Percentiles rank a stretch among this genome's conserved stretches.
phyloP scores from a whole-genome alignment of 1,140 invertebrate genomes.

The Tyrophagus putrescentiae region DNA sequence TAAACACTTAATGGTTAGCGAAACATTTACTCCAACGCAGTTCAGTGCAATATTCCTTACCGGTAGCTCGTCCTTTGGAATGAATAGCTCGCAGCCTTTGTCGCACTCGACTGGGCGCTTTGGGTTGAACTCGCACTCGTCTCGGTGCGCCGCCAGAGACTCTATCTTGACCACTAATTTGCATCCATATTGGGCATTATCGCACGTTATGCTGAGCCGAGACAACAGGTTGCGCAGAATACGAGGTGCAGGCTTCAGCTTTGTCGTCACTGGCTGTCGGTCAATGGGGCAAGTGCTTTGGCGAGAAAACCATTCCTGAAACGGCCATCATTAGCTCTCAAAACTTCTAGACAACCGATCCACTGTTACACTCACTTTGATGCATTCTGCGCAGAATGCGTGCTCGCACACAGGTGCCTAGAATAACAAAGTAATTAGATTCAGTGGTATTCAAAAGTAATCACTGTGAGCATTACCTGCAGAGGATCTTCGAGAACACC shows the following conservation, averaged over 20 bases:
- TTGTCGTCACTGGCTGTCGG: slow-evolving; percentile 66
- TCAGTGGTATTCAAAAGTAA: background rate
- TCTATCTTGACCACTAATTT: slow-evolving; percentile 68
- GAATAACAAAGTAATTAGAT: slow-evolving; percentile 28
- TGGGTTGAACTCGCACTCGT: slow-evolving; percentile 85
- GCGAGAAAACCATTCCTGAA: slow-evolving; percentile 66
- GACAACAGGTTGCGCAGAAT: slow-evolving; percentile 78
- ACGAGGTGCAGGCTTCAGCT: slow-evolving; percentile 72
- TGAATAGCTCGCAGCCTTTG: slow-evolving; percentile 75
- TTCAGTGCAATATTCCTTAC: slow-evolving; percentile 30
- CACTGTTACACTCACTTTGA: slow-evolving; percentile 38
- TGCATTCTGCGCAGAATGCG: slow-evolving; percentile 82
- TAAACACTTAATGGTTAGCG: slow-evolving; percentile 9
- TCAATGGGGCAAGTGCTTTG: slow-evolving; percentile 87
- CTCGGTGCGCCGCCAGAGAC: slow-evolving; percentile 57
- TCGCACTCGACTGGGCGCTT: slow-evolving; percentile 82
- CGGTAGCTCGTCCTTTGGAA: slow-evolving; percentile 84
- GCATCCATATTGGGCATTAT: slow-evolving; percentile 76
- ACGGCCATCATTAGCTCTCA: background rate
- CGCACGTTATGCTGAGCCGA: slow-evolving; percentile 71
- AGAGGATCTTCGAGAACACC: slow-evolving; percentile 74
- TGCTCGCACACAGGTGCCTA: slow-evolving; percentile 88
- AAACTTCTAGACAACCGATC: background rate
- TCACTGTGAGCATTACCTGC: slow-evolving; percentile 46
- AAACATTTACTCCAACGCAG: slow-evolving; percentile 10